phyloP scores from a whole-genome alignment of 2,888 invertebrate genomes.

The Nomada ruficornis region DNA sequence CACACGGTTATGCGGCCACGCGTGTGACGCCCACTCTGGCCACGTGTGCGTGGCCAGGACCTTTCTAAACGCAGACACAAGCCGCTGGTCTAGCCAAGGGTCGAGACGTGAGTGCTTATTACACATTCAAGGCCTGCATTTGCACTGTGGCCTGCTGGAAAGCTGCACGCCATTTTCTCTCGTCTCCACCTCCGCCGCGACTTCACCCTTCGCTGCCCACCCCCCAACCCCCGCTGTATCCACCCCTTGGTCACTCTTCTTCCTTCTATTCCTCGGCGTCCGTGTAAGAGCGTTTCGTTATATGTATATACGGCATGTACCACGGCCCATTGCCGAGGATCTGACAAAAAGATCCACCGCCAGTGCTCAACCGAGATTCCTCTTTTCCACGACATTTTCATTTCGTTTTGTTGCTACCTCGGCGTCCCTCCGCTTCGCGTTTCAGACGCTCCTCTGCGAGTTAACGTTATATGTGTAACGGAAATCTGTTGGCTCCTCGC shows the following conservation, averaged over 20 bases:
- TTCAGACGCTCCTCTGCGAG: background rate
- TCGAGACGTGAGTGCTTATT: conserved; percentile 79
- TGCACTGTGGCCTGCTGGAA: conserved; percentile 67
- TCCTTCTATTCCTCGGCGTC: conserved; percentile 55
- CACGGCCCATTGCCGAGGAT: conserved; percentile 53
- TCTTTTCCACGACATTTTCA: conserved; percentile 52
- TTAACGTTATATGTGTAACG: background rate
- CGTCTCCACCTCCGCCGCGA: background rate
- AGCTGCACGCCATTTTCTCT: conserved; percentile 49
- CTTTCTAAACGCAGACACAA: conserved; percentile 76
- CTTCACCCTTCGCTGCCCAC: background rate
- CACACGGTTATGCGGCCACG: background rate
- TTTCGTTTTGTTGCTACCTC: conserved; percentile 27
- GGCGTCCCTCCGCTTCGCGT: background rate
- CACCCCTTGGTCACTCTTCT: conserved; percentile 46
- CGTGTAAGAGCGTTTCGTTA: conserved; percentile 59
- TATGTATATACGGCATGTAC: conserved; percentile 56
- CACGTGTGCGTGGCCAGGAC: conserved; percentile 64
- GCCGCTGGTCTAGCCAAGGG: conserved; percentile 68
- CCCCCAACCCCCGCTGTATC: background rate
- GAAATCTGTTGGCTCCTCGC: background rate
- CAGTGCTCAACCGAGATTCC: conserved; percentile 45
- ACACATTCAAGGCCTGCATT: conserved; percentile 79
- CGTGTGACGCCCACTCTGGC: conserved; percentile 8
- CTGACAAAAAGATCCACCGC: conserved; percentile 61